Conservation (phyloP, 2,888 invertebrate genomes). For the Drosophila nigricruria region DNA sequence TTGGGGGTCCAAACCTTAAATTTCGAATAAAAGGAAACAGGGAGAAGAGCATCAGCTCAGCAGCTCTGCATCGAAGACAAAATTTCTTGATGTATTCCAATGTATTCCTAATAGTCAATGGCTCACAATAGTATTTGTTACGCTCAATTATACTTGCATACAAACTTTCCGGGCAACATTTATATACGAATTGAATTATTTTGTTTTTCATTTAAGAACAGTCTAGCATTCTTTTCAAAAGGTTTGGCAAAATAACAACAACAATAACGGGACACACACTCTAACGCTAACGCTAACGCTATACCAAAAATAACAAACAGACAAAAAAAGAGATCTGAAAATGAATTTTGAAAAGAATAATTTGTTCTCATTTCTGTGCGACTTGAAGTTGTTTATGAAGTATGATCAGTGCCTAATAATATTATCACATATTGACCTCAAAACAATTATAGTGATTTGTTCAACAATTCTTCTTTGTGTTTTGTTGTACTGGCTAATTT, state of each 20-base stretch:
- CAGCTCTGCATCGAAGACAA: background rate
- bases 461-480: conserved; percentile 12
- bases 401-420: conserved; percentile 21
- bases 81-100: conserved; percentile 4
- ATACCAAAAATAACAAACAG: background rate
- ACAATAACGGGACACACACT: conserved; percentile 1
- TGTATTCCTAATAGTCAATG: conserved; percentile 2
- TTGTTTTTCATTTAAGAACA: conserved; percentile 10
- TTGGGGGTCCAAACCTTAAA: background rate
- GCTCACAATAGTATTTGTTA: background rate
- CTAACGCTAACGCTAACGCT: background rate
- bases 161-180: conserved; percentile 1
- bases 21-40: background rate
- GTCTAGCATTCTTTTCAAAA: background rate
- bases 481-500: conserved; percentile 70
- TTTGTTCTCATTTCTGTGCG: background rate
- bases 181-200: conserved; percentile 14
- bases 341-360: conserved; percentile 5
- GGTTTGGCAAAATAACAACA: conserved; percentile 1
- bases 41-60: conserved; percentile 2
- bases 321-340: background rate
- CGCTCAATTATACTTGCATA: conserved; percentile 6
- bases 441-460: background rate
- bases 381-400: conserved; percentile 16
- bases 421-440: background rate